Percentiles rank a stretch among this genome's conserved stretches.
Evolutionary conservation across 2,888 invertebrate genomes (phyloP).

Genomic region (Ischnus inquisitorius): DNA sequence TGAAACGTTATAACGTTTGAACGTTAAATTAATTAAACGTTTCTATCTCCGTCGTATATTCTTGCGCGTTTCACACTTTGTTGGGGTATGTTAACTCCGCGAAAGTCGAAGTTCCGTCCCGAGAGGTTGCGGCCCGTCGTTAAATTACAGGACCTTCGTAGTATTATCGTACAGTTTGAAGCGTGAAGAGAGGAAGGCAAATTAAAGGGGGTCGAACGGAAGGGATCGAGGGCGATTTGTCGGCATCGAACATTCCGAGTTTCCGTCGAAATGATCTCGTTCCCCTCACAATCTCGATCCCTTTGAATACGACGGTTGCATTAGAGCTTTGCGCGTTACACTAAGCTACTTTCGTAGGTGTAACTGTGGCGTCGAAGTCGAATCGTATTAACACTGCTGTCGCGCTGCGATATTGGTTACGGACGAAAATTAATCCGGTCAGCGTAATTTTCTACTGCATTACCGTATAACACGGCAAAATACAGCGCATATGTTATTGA

Average conservation of each 20-base stretch:
- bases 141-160: conserved; percentile 13
- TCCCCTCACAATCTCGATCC: conserved; percentile 5
- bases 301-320: conserved; percentile 16
- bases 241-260: conserved; percentile 16
- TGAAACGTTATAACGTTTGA: too few species aligned
- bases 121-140: neutral
- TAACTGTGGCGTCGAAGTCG: neutral
- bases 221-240: conserved; percentile 12
- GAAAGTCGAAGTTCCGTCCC: neutral
- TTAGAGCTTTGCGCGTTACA: neutral
- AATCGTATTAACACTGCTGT: neutral
- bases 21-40: neutral
- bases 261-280: neutral
- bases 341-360: too few species aligned
- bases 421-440: neutral
- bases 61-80: neutral
- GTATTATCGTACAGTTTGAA: conserved; percentile 1
- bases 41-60: neutral
- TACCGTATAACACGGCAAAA: too few species aligned
- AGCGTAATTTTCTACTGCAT: too few species aligned
- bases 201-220: conserved; percentile 4
- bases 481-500: too few species aligned
- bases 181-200: conserved; percentile 21
- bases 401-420: neutral
- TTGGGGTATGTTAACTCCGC: neutral